Percentiles rank a stretch among this genome's conserved stretches.
These are phyloP conservation scores for Pocillopora meandrina DNA, from an alignment of 92 coral and sea anemone species.

Conservation along the genomic window DNA sequence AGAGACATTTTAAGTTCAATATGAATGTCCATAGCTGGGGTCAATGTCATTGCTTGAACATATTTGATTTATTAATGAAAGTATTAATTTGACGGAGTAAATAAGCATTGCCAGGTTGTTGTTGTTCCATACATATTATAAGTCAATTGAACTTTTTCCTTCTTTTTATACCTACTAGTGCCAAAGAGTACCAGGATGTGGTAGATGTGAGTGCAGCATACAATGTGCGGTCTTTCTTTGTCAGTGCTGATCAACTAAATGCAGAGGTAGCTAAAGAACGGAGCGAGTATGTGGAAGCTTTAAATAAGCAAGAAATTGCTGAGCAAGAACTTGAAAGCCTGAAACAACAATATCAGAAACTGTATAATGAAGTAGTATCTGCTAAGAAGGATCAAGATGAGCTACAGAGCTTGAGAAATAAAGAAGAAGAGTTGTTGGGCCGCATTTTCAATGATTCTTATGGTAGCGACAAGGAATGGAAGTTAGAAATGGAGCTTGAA, in stretches of 20 bases:
- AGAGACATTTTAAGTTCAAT: too few relatives aligned
- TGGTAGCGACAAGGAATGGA: slow-evolving; percentile 92
- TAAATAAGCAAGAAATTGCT: slow-evolving; percentile 91
- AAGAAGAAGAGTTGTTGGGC: slow-evolving; percentile 73
- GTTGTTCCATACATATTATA: background rate
- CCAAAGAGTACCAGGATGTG: slow-evolving; percentile 88
- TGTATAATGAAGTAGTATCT: slow-evolving; percentile 50
- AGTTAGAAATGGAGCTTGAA: slow-evolving; percentile 87
- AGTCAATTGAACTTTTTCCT: background rate
- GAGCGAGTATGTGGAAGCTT: slow-evolving; percentile 90
- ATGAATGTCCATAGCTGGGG: too few relatives aligned
- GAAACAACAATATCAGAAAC: slow-evolving; percentile 74
- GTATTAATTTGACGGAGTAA: too few relatives aligned
- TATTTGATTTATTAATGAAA: too few relatives aligned
- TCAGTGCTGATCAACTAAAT: slow-evolving; percentile 66
- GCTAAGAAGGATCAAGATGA: slow-evolving; percentile 61
- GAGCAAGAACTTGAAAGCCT: slow-evolving; percentile 70
- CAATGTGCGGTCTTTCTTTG: slow-evolving; percentile 85
- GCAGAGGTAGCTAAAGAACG: slow-evolving; percentile 80
- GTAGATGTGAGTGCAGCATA: slow-evolving; percentile 62
- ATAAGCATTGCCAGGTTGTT: background rate
- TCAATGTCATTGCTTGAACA: too few relatives aligned
- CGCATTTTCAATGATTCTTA: slow-evolving; percentile 88
- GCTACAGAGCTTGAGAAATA: slow-evolving; percentile 39
- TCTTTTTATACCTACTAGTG: slow-evolving; percentile 34